Evolutionary conservation across 2,888 invertebrate species (phyloP), one percentile per base, ranked within the genome.

Genomic region (Drosophila setosimentum): DNA sequence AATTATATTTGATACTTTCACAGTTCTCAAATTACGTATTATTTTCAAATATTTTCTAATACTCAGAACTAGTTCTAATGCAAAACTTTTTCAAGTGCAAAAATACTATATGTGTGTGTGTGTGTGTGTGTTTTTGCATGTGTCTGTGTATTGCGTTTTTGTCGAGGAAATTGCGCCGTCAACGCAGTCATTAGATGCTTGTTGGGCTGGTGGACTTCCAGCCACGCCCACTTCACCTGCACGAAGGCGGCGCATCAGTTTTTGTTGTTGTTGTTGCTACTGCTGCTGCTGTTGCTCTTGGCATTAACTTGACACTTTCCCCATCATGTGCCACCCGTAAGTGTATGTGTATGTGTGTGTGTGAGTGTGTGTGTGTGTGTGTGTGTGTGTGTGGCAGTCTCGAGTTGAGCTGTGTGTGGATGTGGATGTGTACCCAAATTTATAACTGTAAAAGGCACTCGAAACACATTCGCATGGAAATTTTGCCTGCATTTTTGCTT

Each of bases 231-330:
- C 32, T 49, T n/a, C 27, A 55, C 55, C 37, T 29, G 55, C 8
- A n/a, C n/a, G 63, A 59, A 37, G 67, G 29, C 59, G 57, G 50
- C 33, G 30, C 35, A 70, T 50, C 37, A 67, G 54, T 30, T 37
- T 49, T 21, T 54, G 48, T 8, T 57, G 21, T 21, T 48, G 40
- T 29, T 48, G 40, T 10, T 62, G 67, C 8, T 75, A 61, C 33
- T 85, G 83, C 0, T 33, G 30, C 30, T 83, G 65, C 67, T 80
- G 83, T 83, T 81, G 82, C 18, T 35, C 6, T 63, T 84, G 90
- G 87, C 90, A 90, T 85, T 90, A 90, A 85, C 90, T 83, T 90
- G 90, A 85, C 84, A 85, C 90, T 85, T 88, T 77, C 75, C 78
- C 83, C 84, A 80, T 83, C 80, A n/a, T n/a, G 84, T 24, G 45